Percentiles rank a stretch among this genome's conserved stretches.
Conservation (phyloP, 2,888 invertebrate species). For the Oscheius sp. region DNA sequence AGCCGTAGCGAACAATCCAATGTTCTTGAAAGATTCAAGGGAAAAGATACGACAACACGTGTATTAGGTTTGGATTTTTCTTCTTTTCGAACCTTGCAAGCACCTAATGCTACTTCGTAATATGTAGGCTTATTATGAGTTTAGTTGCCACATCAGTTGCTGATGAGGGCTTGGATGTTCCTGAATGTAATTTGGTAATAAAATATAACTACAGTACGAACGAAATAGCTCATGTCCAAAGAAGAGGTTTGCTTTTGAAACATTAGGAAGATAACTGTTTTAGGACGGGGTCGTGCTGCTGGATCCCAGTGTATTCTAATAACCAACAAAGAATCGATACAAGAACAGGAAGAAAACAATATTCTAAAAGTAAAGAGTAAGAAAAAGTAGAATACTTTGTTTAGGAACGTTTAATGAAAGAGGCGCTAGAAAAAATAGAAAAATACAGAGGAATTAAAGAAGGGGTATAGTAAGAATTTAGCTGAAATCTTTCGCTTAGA, state of each 20-base stretch:
- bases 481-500: too few relatives aligned
- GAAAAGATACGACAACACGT: background rate
- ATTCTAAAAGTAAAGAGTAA: slow-evolving; percentile 27
- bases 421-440: too few relatives aligned
- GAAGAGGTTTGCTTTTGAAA: slow-evolving; percentile 50
- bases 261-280: too few relatives aligned
- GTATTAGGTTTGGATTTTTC: too few relatives aligned
- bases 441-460: too few relatives aligned
- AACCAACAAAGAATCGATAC: slow-evolving; percentile 32
- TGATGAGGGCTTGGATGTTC: slow-evolving; percentile 59
- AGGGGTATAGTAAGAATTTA: too few relatives aligned
- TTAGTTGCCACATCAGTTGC: slow-evolving; percentile 57
- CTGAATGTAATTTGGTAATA: slow-evolving; percentile 55
- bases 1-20: too few relatives aligned
- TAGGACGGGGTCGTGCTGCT: slow-evolving; percentile 45
- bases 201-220: slow-evolving; percentile 59
- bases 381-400: background rate
- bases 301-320: slow-evolving; percentile 42
- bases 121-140: too few relatives aligned
- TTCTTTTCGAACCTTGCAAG: too few relatives aligned
- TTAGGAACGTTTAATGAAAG: too few relatives aligned
- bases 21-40: background rate
- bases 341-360: slow-evolving; percentile 39
- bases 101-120: too few relatives aligned
- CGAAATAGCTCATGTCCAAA: slow-evolving; percentile 59